Evolutionary conservation across 30 jellyfish, hydroid and myxozoan species (phyloP), one percentile per base, ranked within the genome.

Genomic region (Cassiopea andromeda): DNA sequence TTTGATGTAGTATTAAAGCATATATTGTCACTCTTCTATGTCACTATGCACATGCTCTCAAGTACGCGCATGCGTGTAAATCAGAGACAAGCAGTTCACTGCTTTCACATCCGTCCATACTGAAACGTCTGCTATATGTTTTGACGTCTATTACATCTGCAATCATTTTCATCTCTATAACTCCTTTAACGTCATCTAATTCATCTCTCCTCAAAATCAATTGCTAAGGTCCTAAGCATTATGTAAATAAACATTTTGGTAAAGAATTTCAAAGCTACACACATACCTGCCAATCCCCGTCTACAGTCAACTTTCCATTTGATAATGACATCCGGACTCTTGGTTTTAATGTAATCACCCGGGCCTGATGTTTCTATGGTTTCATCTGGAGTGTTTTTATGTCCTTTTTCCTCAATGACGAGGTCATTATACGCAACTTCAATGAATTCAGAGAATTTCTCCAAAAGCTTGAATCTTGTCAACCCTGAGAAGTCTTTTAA

Each of bases 361-460:
- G 99, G 99, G 7, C 99, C 99, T 3, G 99, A 98, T 16, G 90
- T 79, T 19, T 71, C 91, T 73, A 92, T 80, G 49, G 93, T 43
- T 27, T 92, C 67, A 44, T 82, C 85, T 47, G 77, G 67, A 17
- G 75, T 72, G 43, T 83, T 88, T 16, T 77, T 88, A 60, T 73
- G 75, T 18, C 91, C 83, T 27, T 96, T 97, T 66, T 86, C 94
- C 57, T 77, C 93, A 49, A 96, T 58, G 78, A 70, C 70, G 46
- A 91, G 46, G n/a, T 87, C 95, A 54, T 89, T 90, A 69, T 83
- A 83, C 2, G 83, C 93, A 14, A 90, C 76, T 48, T 88, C 97
- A 74, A 96, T 50, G 76, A 69, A 92, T 66, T 89, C 90, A 0
- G 99, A 77, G 71, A 92, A 88, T 46, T 88, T 78, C 69, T 96